Percentiles rank a stretch among this genome's conserved stretches.
phyloP scores from a whole-genome alignment of 2,797 vertebrate genomes.

The Falco cherrug region DNA sequence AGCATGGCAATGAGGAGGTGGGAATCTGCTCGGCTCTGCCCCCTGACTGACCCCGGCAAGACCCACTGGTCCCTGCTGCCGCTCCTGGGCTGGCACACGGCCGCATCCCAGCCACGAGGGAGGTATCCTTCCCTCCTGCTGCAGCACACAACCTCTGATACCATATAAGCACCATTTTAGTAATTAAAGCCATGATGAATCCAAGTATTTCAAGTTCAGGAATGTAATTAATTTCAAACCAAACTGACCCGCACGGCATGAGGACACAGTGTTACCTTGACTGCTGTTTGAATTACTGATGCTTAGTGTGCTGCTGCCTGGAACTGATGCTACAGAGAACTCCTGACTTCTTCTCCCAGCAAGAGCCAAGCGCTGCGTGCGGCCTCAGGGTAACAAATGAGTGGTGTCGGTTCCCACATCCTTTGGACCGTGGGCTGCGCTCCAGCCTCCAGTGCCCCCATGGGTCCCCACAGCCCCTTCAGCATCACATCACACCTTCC shows the following conservation, averaged over 20 bases:
- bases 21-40: neutral
- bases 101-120: neutral
- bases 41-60: neutral
- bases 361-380: neutral
- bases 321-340: neutral
- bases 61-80: neutral
- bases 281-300: neutral
- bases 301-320: neutral
- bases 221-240: neutral
- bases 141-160: fast-evolving
- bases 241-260: fast-evolving
- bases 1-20: constrained; percentile 17
- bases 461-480: neutral
- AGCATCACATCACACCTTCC: neutral
- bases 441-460: neutral
- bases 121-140: neutral
- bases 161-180: fast-evolving
- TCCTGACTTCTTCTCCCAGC: neutral
- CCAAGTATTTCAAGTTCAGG: neutral
- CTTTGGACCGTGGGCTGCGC: neutral
- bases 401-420: neutral
- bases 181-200: neutral
- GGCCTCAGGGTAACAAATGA: neutral
- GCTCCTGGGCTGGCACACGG: neutral
- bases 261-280: neutral